These are phyloP conservation scores for Lasioglossum leucozonium DNA, from an alignment of 2,888 invertebrate genomes.

Conservation along the genomic window DNA sequence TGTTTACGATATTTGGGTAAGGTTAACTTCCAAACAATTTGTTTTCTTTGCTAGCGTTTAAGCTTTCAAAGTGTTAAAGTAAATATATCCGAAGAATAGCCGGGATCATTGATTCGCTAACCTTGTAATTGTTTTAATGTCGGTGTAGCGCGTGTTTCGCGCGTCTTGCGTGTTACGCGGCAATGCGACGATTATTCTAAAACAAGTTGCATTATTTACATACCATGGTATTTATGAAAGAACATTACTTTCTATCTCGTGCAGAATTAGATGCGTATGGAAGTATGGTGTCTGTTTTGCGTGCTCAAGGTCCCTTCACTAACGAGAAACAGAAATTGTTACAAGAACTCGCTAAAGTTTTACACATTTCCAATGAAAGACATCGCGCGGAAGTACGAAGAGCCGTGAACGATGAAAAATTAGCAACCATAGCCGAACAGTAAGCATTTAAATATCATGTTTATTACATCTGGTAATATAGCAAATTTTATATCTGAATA, in stretches of 20 bases:
- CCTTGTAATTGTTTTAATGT: background rate
- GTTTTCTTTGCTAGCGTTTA: constrained; percentile 37
- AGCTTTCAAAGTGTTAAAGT: constrained; percentile 9
- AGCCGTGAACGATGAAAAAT: constrained; percentile 95
- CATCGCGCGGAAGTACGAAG: constrained; percentile 96
- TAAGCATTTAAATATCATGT: constrained; percentile 85
- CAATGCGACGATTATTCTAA: constrained; percentile 8
- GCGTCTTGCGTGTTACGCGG: background rate
- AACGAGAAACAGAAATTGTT: constrained; percentile 93
- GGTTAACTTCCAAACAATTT: constrained; percentile 75
- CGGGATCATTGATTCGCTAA: background rate
- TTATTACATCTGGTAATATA: background rate
- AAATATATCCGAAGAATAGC: background rate
- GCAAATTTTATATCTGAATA: background rate
- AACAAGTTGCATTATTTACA: constrained; percentile 23
- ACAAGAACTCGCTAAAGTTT: constrained; percentile 91
- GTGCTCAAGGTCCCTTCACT: constrained; percentile 95
- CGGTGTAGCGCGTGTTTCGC: background rate
- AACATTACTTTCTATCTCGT: constrained; percentile 90
- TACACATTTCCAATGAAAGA: constrained; percentile 95
- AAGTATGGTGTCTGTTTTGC: constrained; percentile 94
- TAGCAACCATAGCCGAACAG: constrained; percentile 95
- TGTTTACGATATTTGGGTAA: constrained; percentile 94
- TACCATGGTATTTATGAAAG: constrained; percentile 86
- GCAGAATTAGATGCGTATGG: constrained; percentile 96